Evolutionary conservation across 2,888 invertebrate genomes (phyloP).

Genomic region (Nephrotoma flavescens): DNA sequence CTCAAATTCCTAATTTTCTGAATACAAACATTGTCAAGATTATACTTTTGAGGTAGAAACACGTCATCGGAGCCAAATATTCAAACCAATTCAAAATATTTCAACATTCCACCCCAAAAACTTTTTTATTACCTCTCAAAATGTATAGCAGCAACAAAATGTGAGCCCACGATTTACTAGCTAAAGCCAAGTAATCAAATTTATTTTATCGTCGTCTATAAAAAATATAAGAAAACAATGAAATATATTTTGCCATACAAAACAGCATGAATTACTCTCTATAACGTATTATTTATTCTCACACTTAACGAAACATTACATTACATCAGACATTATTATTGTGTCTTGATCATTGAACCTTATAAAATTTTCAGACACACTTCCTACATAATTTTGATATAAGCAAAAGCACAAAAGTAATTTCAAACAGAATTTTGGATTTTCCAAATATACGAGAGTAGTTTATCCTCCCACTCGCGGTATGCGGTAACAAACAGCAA

Average conservation of each 20-base stretch:
- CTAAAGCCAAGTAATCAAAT: background rate
- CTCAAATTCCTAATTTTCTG: no score
- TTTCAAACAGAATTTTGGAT: background rate
- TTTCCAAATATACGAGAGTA: background rate
- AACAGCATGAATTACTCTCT: background rate
- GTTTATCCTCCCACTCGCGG: background rate
- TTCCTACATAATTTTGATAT: background rate
- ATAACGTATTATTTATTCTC: background rate
- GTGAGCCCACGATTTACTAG: background rate
- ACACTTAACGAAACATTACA: background rate
- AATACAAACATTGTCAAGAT: no score
- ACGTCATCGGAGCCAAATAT: no score
- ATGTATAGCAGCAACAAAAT: background rate
- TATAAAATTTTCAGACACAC: background rate
- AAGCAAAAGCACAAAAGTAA: background rate
- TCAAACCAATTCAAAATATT: background rate
- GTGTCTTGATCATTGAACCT: background rate
- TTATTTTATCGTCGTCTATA: background rate
- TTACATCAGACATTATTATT: background rate
- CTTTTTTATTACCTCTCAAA: background rate
- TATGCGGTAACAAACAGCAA: background rate
- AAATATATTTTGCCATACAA: background rate
- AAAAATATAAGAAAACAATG: background rate
- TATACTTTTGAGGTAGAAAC: no score
- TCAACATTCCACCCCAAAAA: background rate